Evolutionary conservation across 2,888 invertebrate genomes (phyloP), one percentile per base, ranked within the genome.

Genomic region (Schizotus pectinicornis): DNA sequence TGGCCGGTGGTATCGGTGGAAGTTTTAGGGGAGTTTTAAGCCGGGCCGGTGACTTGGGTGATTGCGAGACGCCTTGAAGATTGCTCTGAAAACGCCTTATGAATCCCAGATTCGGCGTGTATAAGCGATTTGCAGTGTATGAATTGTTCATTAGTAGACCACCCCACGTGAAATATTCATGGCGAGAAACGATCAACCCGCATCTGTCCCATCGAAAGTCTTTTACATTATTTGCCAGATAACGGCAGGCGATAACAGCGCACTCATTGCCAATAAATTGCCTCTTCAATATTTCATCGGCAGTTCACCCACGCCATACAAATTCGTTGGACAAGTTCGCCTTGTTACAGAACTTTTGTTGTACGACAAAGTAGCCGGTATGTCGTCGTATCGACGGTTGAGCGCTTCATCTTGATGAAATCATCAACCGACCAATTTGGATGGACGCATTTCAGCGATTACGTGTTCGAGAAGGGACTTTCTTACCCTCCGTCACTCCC

Each of bases 101-200:
- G 67, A 67, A 65, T 67, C 48, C 56, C 48, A 56, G 60, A 63
- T 62, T 51, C 60, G 56, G 52, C 61, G 56, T 48, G 59, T 61
- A 62, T 50, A 61, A 59, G 54, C 57, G 59, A 56, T 62, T 59
- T 58, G 52, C 45, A 55, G 56, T 47, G 61, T 61, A 69, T 72
- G 69, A 72, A 72, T 72, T 71, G 70, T 70, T 72, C 70, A 72
- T 72, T 70, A 71, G 65, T 41, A 62, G 60, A 57, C 58, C 49
- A 62, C 56, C 56, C 49, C 50, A 39, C 48, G 45, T 69, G 68
- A 69, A 70, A 70, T 70, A 70, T 70, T 70, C 67, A 68, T 70
- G 63, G 36, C 65, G 57, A 58, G 62, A 43, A 63, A 48, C 57
- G 63, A 47, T 59, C 56, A 51, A 55, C 52, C 34, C 45, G 14